Conservation (phyloP, 2,888 invertebrate species). For the Tineola bisselliella region DNA sequence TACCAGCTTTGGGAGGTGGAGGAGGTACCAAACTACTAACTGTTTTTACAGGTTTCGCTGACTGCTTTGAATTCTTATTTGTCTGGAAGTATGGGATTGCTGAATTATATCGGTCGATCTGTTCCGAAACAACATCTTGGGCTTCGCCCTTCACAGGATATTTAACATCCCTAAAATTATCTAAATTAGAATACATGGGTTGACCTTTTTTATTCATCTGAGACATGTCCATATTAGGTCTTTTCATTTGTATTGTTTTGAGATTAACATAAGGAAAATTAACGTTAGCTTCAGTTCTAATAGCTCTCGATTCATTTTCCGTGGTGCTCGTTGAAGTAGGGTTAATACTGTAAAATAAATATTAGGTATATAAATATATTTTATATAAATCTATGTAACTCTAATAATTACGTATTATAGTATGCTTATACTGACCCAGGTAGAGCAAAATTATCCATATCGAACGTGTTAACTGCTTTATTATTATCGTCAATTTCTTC, state of each 20-base stretch:
- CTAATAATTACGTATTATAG: background rate
- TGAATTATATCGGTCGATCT: slow-evolving; percentile 59
- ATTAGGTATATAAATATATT: no score
- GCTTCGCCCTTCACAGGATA: slow-evolving; percentile 55
- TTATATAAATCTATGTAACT: no score
- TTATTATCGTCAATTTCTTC: slow-evolving; percentile 15
- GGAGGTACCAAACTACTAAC: slow-evolving; percentile 46
- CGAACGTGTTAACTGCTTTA: slow-evolving; percentile 19
- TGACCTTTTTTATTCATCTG: slow-evolving; percentile 36
- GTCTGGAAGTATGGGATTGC: slow-evolving; percentile 57
- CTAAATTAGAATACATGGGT: slow-evolving; percentile 43
- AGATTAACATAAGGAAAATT: slow-evolving; percentile 55
- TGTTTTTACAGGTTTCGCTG: slow-evolving; percentile 28
- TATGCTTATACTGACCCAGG: slow-evolving; percentile 39
- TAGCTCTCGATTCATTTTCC: slow-evolving; percentile 59
- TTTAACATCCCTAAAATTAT: slow-evolving; percentile 42
- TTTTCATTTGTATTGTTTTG: slow-evolving; percentile 56
- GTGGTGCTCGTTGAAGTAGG: slow-evolving; percentile 47
- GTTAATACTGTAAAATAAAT: slow-evolving; percentile 39
- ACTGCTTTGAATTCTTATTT: slow-evolving; percentile 32
- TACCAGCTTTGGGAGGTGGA: slow-evolving; percentile 31
- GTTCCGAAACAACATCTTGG: slow-evolving; percentile 38
- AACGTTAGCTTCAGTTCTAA: slow-evolving; percentile 48
- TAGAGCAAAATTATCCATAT: slow-evolving; percentile 45
- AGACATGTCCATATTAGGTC: slow-evolving; percentile 26